Evolutionary conservation across 2,888 invertebrate species (phyloP).

Genomic region (Tiliacea aurago): DNA sequence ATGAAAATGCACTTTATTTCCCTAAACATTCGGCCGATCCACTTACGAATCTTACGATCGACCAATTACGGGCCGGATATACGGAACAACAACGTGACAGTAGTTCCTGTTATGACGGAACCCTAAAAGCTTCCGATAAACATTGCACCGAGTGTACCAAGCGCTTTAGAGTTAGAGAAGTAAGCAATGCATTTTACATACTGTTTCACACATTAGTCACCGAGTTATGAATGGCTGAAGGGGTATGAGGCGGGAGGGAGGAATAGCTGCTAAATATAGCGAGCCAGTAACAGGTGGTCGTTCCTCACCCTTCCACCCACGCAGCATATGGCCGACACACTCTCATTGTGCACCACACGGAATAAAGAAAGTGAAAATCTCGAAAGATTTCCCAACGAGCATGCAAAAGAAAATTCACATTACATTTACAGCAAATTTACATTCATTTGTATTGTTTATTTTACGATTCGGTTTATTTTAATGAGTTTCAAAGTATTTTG

Average conservation of each 20-base stretch:
- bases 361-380: constrained; percentile 65
- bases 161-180: constrained; percentile 52
- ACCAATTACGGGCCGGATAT: constrained; percentile 44
- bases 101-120: constrained; percentile 50
- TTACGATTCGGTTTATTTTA: constrained; percentile 23
- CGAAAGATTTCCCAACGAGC: constrained; percentile 48
- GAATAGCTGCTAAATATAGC: constrained; percentile 83
- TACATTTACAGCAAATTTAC: constrained; percentile 31
- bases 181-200: constrained; percentile 65
- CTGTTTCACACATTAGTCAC: constrained; percentile 87
- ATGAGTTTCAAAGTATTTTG: constrained; percentile 28
- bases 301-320: constrained; percentile 76
- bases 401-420: constrained; percentile 41
- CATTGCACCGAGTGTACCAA: constrained; percentile 25
- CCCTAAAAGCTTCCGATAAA: constrained; percentile 57
- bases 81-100: constrained; percentile 43
- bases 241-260: constrained; percentile 65
- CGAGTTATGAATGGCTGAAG: constrained; percentile 84
- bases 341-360: constrained; percentile 56
- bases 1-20: constrained; percentile 1
- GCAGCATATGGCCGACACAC: constrained; percentile 62
- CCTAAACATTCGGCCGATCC: constrained; percentile 19
- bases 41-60: constrained; percentile 43
- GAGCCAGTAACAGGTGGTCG: constrained; percentile 85
- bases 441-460: constrained; percentile 40